These are phyloP conservation scores for Malacoctenus gilli DNA, from an alignment of 2,797 vertebrate genomes.

Conservation along the genomic window DNA sequence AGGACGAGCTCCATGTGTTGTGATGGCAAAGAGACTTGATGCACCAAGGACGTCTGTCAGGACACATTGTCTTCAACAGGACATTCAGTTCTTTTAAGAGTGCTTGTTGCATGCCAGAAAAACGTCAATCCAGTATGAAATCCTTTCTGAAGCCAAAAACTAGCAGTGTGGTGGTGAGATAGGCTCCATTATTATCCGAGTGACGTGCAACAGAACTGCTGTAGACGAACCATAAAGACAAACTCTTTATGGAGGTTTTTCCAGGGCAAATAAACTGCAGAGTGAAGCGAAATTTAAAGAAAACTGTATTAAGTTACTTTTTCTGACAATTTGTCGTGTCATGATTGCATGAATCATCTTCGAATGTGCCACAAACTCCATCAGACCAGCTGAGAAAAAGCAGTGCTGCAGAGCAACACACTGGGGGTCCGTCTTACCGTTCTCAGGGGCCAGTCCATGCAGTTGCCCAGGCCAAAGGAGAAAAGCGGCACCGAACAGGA, in stretches of 20 bases:
- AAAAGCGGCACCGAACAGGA: slow-evolving; percentile 57
- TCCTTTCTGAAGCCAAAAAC: background rate
- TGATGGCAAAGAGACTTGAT: slow-evolving; percentile 4
- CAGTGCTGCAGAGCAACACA: slow-evolving; percentile 1
- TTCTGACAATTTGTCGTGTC: background rate
- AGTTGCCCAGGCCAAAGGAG: slow-evolving; percentile 87
- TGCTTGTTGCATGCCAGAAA: background rate
- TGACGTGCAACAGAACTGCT: no score
- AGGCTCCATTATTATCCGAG: background rate
- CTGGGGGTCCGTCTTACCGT: slow-evolving; percentile 82
- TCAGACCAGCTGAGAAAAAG: slow-evolving; percentile 10
- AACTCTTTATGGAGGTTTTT: no score
- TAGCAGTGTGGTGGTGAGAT: background rate
- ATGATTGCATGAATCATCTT: background rate
- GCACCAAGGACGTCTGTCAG: background rate
- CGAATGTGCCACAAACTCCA: slow-evolving; percentile 1
- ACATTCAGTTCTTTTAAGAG: slow-evolving; percentile 13
- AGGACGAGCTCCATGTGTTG: slow-evolving; percentile 16
- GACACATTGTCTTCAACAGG: background rate
- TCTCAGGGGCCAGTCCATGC: slow-evolving; percentile 88
- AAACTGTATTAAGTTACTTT: no score
- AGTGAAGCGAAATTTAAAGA: no score
- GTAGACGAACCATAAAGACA: no score
- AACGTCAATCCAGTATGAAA: background rate
- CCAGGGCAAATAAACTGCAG: no score